Evolutionary conservation across 2,113 vertebrate species (phyloP).

Genomic region (Bos indicus): DNA sequence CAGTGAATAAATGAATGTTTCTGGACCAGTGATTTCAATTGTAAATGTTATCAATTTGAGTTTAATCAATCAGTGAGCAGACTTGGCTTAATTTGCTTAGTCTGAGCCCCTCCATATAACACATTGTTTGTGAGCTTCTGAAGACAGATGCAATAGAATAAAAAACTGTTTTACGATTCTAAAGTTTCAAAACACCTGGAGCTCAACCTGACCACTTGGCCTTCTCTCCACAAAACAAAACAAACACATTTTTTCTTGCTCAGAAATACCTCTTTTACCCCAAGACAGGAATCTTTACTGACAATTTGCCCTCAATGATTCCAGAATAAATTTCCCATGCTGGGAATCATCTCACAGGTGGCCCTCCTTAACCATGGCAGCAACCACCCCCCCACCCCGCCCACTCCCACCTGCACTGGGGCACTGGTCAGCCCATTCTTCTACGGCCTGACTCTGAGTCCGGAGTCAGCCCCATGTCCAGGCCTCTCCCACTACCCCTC

Average conservation of each 20-base stretch:
- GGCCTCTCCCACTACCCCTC: background rate
- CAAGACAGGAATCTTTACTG: background rate
- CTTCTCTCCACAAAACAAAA: background rate
- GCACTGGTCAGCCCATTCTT: background rate
- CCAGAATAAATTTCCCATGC: background rate
- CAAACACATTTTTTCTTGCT: background rate
- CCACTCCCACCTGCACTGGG: background rate
- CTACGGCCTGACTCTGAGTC: background rate
- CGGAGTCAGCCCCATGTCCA: background rate
- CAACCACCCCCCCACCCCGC: background rate
- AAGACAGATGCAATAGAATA: background rate
- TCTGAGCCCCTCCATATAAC: background rate
- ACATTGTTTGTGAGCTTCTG: background rate
- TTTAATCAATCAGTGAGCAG: background rate
- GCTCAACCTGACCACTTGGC: background rate
- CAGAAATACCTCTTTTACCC: background rate
- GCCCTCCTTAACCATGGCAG: background rate
- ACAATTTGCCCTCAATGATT: background rate
- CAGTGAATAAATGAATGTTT: background rate
- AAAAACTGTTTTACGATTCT: background rate
- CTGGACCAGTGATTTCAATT: background rate
- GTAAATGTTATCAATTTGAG: background rate
- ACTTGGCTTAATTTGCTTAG: background rate
- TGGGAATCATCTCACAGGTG: background rate
- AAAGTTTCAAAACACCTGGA: background rate